Evolutionary conservation across 2,113 vertebrate genomes (phyloP).

Genomic region (Ictalurus punctatus): DNA sequence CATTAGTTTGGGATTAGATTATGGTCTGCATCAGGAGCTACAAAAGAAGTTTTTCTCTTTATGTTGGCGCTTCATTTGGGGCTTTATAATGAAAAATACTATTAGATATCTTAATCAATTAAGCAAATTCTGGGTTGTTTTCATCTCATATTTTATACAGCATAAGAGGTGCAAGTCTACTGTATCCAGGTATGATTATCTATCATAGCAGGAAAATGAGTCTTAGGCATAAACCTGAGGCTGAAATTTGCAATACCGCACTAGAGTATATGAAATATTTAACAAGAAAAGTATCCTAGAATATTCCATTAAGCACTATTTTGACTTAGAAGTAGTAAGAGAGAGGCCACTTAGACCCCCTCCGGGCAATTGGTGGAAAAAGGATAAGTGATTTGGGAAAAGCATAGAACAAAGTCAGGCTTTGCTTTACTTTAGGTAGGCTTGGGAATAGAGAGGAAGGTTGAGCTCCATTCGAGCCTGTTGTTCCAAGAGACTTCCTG

Average conservation of each 20-base stretch:
- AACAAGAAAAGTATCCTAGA: neutral
- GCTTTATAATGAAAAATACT: neutral
- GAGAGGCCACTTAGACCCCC: neutral
- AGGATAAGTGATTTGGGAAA: constrained; percentile 18
- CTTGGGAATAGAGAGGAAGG: constrained; percentile 14
- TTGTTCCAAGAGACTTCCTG: constrained; percentile 47
- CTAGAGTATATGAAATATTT: neutral
- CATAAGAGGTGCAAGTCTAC: neutral
- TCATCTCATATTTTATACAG: neutral
- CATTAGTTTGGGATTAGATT: neutral
- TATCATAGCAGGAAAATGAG: neutral
- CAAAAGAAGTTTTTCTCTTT: neutral
- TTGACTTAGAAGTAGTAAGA: neutral
- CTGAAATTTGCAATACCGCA: neutral
- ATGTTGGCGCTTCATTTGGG: neutral
- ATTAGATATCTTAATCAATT: neutral
- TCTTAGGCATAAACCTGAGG: neutral
- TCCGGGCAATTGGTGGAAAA: neutral
- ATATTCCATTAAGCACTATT: neutral
- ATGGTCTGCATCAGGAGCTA: neutral
- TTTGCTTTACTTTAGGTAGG: constrained; percentile 24
- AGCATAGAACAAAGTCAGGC: constrained; percentile 34
- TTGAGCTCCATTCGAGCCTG: constrained; percentile 39
- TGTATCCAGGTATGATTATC: neutral
- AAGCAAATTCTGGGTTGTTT: neutral